Conservation (phyloP, 2,888 invertebrate species). For the Agapostemon virescens region DNA sequence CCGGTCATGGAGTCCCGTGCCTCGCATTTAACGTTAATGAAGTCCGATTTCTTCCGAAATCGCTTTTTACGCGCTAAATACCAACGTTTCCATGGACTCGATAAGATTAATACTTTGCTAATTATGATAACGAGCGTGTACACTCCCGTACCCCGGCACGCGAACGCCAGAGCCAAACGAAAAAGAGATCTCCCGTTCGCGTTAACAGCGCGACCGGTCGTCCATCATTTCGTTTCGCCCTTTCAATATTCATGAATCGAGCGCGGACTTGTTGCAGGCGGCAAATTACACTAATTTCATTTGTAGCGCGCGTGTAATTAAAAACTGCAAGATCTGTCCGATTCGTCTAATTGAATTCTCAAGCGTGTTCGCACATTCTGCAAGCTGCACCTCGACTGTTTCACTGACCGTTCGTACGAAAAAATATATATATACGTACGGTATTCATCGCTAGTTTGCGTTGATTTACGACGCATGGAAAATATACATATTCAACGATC, state of each 20-base stretch:
- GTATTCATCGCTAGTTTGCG: background rate
- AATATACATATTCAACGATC: constrained; percentile 4
- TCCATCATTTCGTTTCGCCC: background rate
- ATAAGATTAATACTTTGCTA: background rate
- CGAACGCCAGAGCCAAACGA: background rate
- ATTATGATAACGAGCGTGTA: background rate
- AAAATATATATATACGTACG: background rate
- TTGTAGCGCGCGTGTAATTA: background rate
- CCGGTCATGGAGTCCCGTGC: background rate
- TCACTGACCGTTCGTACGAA: background rate
- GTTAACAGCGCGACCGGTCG: background rate
- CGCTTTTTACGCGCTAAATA: constrained; percentile 8
- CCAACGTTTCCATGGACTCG: background rate
- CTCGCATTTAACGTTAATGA: constrained; percentile 14
- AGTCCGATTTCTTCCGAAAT: constrained; percentile 2
- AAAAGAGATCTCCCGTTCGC: background rate
- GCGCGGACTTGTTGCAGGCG: background rate
- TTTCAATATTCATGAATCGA: constrained; percentile 5
- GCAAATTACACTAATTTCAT: background rate
- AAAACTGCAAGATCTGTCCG: background rate
- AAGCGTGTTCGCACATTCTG: background rate
- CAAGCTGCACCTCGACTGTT: background rate
- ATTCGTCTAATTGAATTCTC: background rate
- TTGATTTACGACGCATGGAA: background rate
- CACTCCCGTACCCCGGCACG: background rate